Conservation (phyloP, 2,797 vertebrate genomes). For the Mormyrops boulengeri region DNA sequence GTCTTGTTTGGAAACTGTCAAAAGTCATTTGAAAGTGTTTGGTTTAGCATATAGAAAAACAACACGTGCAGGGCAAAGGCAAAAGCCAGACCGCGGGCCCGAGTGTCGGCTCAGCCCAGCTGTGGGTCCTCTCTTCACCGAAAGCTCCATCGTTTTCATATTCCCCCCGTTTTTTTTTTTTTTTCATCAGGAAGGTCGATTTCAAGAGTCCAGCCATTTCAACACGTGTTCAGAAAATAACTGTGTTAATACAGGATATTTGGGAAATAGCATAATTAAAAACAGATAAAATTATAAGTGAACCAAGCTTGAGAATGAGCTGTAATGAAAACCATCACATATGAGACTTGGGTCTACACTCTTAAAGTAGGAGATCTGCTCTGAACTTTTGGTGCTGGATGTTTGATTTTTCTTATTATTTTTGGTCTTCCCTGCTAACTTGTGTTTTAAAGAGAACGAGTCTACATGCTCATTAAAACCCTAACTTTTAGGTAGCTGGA, state of each 20-base stretch:
- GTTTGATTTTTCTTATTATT: not conserved
- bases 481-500: not conserved
- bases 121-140: not conserved
- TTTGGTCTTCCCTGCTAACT: not conserved
- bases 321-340: not conserved
- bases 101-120: not conserved
- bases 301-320: constrained; percentile 20
- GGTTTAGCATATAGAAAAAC: not conserved
- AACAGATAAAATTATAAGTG: constrained; percentile 30
- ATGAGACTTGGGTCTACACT: not conserved
- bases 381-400: not conserved
- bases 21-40: not conserved
- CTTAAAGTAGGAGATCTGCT: not conserved
- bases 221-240: not conserved
- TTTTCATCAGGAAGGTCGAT: not conserved
- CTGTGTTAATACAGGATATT: constrained; percentile 48
- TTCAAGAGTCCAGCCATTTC: not conserved
- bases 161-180: not conserved
- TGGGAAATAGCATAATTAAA: constrained; percentile 26
- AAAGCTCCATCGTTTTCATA: not conserved
- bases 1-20: not conserved
- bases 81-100: not conserved
- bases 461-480: not conserved
- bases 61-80: not conserved
- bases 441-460: not conserved